Evolutionary conservation across 2,888 invertebrate species (phyloP).

Genomic region (Caenorhabditis sp.): DNA sequence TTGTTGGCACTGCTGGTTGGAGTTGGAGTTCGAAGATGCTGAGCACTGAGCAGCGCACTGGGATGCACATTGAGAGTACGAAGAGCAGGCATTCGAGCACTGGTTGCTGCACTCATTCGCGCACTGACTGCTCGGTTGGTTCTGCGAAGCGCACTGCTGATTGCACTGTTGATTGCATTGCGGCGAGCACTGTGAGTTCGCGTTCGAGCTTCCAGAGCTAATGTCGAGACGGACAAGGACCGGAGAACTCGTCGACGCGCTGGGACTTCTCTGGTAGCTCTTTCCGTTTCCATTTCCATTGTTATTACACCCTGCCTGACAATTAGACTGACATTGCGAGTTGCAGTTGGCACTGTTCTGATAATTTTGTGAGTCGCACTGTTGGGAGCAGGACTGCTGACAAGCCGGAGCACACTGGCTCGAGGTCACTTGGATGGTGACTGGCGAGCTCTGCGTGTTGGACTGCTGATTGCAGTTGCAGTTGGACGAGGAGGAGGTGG

Average conservation of each 20-base stretch:
- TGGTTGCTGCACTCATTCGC: slow-evolving; percentile 39
- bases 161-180: slow-evolving; percentile 50
- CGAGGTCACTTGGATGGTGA: slow-evolving; percentile 40
- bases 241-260: slow-evolving; percentile 24
- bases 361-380: slow-evolving; percentile 40
- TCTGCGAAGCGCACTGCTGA: slow-evolving; percentile 38
- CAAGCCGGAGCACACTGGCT: slow-evolving; percentile 52
- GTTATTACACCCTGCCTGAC: slow-evolving; percentile 45
- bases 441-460: slow-evolving; percentile 18
- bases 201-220: slow-evolving; percentile 18
- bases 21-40: not conserved
- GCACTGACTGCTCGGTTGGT: slow-evolving; percentile 37
- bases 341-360: slow-evolving; percentile 46
- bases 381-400: slow-evolving; percentile 47
- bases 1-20: slow-evolving; percentile 49
- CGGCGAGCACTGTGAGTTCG: slow-evolving; percentile 26
- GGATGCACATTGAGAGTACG: slow-evolving; percentile 31
- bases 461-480: slow-evolving; percentile 33
- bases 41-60: slow-evolving; percentile 50
- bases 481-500: slow-evolving; percentile 4
- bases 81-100: slow-evolving; percentile 36
- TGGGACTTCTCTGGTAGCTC: slow-evolving; percentile 12
- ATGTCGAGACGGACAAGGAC: slow-evolving; percentile 41
- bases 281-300: slow-evolving; percentile 13
- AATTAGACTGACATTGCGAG: slow-evolving; percentile 45